These are phyloP conservation scores for Temnothorax longispinosus DNA, from an alignment of 1,140 invertebrate species.

Conservation along the genomic window DNA sequence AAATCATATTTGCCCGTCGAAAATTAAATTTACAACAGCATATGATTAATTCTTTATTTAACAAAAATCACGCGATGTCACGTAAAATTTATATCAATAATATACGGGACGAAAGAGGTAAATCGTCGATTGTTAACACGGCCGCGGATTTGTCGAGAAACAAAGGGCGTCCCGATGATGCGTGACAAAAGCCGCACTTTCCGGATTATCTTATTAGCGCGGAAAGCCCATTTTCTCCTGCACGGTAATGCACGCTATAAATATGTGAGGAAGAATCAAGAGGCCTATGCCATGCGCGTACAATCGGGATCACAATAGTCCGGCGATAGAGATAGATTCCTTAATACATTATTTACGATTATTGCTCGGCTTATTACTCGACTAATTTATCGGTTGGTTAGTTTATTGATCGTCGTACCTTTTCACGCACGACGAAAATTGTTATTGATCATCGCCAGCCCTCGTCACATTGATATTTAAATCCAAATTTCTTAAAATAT, in stretches of 20 bases:
- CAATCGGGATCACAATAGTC: conserved; percentile 43
- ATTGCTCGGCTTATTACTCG: conserved; percentile 61
- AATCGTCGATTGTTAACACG: background rate
- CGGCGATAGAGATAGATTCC: conserved; percentile 27
- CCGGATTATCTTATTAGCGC: conserved; percentile 44
- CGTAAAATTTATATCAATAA: background rate
- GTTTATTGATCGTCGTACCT: conserved; percentile 56
- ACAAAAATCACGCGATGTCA: conserved; percentile 1
- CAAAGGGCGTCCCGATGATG: background rate
- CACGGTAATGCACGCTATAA: conserved; percentile 14
- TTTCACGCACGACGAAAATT: conserved; percentile 22
- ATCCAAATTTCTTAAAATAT: background rate
- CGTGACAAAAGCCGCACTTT: conserved; percentile 42
- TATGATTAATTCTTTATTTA: background rate
- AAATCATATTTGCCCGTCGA: background rate
- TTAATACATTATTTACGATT: conserved; percentile 68
- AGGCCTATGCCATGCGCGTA: conserved; percentile 31
- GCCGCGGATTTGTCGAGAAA: background rate
- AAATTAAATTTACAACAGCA: background rate
- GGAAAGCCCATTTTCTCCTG: background rate
- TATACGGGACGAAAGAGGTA: background rate
- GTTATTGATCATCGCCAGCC: background rate
- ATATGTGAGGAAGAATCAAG: conserved; percentile 61
- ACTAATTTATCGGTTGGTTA: conserved; percentile 1
- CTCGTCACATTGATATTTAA: background rate